Conservation (phyloP, 2,797 vertebrate species). For the Cyclopterus lumpus region DNA sequence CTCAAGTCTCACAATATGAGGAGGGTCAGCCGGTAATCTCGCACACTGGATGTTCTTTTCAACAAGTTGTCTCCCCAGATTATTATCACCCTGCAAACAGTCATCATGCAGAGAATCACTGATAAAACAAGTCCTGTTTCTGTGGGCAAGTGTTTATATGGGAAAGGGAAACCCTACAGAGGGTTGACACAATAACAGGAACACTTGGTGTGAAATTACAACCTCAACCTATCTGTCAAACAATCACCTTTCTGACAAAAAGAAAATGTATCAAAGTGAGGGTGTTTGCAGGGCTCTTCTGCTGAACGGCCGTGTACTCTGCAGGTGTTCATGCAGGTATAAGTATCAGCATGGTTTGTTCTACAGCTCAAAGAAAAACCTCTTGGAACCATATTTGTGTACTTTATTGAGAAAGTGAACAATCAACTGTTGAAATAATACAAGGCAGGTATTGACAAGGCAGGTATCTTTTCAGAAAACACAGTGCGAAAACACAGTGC, state of each 20-base stretch:
- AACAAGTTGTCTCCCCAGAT: constrained; percentile 29
- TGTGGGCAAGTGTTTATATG: too few relatives aligned
- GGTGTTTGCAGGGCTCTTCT: not conserved
- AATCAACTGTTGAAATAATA: constrained; percentile 25
- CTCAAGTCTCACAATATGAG: constrained; percentile 1
- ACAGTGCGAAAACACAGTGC: not conserved
- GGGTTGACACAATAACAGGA: not conserved
- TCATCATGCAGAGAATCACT: not conserved
- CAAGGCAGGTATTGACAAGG: constrained; percentile 27
- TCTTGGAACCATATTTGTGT: constrained; percentile 26
- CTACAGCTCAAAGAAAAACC: not conserved
- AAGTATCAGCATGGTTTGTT: not conserved
- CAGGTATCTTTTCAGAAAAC: constrained; percentile 1
- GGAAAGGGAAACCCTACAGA: not conserved
- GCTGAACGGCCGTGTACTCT: not conserved
- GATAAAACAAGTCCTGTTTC: constrained; percentile 16
- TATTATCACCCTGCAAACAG: constrained; percentile 32
- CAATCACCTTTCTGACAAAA: not conserved
- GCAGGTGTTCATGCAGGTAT: not conserved
- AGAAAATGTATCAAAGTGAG: not conserved
- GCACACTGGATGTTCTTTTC: constrained; percentile 19
- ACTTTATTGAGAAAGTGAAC: constrained; percentile 65
- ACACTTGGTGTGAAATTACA: not conserved
- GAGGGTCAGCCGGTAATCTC: constrained; percentile 14
- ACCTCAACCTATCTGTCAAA: not conserved